These are phyloP conservation scores for Drosophila recens DNA, from an alignment of 2,888 invertebrate species.

Conservation along the genomic window DNA sequence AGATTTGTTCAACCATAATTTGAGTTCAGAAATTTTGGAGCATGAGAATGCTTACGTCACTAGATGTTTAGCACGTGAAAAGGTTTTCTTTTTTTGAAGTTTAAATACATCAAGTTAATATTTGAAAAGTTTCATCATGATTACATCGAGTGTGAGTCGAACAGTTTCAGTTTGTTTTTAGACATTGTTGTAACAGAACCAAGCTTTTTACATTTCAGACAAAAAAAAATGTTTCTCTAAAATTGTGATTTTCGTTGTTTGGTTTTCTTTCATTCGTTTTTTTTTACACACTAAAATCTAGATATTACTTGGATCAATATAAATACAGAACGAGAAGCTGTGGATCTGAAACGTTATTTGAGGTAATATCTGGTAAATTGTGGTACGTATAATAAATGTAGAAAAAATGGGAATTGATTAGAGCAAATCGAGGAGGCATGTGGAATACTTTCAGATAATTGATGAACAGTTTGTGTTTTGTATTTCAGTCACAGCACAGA, in stretches of 20 bases:
- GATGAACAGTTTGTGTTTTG: not conserved
- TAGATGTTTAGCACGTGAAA: no score
- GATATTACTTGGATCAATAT: not conserved
- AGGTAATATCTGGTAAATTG: not conserved
- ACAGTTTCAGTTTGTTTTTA: not conserved
- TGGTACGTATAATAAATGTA: no score
- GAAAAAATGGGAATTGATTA: not conserved
- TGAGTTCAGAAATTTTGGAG: no score
- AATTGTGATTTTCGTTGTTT: not conserved
- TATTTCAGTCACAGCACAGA: slow-evolving; percentile 31
- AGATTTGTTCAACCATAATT: no score
- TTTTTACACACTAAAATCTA: no score
- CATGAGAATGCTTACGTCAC: no score
- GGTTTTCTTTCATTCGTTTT: not conserved
- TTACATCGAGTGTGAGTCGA: not conserved
- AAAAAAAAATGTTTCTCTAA: not conserved
- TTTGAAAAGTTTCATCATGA: not conserved
- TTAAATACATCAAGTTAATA: not conserved
- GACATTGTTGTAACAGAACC: not conserved
- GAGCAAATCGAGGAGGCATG: slow-evolving; percentile 16
- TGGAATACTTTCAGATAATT: slow-evolving; percentile 4
- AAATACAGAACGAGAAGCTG: no score
- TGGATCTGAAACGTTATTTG: not conserved
- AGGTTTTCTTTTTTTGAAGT: no score
- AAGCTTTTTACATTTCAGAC: not conserved